Percentiles rank a stretch among this genome's conserved stretches.
Evolutionary conservation across 1,140 invertebrate genomes (phyloP).

Genomic region (Ceratosolen solmsi): DNA sequence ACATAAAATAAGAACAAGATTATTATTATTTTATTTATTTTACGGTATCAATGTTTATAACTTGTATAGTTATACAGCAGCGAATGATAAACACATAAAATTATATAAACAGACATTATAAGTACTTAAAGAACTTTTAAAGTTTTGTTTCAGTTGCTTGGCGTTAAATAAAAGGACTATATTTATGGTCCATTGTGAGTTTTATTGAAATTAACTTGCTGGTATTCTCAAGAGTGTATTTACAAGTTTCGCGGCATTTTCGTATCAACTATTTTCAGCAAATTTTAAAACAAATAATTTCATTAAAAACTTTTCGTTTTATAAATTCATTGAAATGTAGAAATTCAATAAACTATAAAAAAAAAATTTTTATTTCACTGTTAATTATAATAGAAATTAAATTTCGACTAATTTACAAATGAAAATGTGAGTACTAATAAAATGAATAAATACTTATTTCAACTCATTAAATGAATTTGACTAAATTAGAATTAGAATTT

Average conservation of each 20-base stretch:
- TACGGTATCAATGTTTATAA: background rate
- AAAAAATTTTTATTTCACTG: conserved; percentile 16
- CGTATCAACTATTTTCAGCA: conserved; percentile 33
- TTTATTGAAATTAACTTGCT: conserved; percentile 48
- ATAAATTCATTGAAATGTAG: conserved; percentile 24
- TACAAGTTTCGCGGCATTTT: conserved; percentile 36
- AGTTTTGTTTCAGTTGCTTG: background rate
- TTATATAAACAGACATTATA: conserved; percentile 4
- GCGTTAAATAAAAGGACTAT: conserved; percentile 23
- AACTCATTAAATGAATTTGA: too few species aligned
- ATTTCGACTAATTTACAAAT: background rate
- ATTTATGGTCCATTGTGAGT: background rate
- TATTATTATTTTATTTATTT: background rate
- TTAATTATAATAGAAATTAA: conserved; percentile 8
- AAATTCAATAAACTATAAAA: background rate
- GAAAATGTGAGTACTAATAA: too few species aligned
- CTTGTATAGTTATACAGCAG: background rate
- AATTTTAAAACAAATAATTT: conserved; percentile 46
- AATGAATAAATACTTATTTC: too few species aligned
- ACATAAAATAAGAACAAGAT: too few species aligned
- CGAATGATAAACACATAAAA: background rate
- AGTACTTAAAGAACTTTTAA: conserved; percentile 12
- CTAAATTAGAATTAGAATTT: too few species aligned
- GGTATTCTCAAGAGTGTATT: conserved; percentile 37
- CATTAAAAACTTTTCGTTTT: conserved; percentile 48